A percentile compares a stretch with the other conserved stretches of the same genome.
Conservation (phyloP, 2,113 vertebrate species). For the Orthonyx spaldingii region DNA sequence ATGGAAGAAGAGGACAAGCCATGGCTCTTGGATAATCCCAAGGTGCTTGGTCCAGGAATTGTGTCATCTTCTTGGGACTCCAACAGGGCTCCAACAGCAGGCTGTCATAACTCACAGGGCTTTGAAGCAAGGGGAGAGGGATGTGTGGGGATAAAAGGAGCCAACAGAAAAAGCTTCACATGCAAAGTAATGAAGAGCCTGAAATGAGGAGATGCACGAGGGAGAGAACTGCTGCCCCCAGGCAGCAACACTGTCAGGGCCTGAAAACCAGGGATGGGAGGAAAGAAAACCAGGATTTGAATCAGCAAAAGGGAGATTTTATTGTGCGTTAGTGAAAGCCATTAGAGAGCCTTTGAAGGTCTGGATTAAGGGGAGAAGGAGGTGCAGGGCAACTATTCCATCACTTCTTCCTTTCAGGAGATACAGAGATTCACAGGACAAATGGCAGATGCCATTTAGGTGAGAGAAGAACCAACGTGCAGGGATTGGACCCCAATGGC, state of each 20-base stretch:
- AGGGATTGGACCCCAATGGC: neutral
- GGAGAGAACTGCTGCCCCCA: neutral
- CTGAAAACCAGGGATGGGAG: neutral
- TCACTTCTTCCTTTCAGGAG: neutral
- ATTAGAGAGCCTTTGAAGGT: neutral
- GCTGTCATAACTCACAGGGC: neutral
- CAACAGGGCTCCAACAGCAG: neutral
- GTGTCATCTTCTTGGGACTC: neutral
- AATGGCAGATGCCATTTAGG: neutral
- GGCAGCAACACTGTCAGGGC: neutral
- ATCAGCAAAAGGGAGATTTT: neutral
- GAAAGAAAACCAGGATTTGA: neutral
- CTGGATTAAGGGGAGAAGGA: neutral
- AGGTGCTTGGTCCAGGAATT: neutral
- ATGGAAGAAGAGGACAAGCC: neutral
- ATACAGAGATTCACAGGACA: neutral
- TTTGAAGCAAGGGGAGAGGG: neutral
- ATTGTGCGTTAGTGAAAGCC: neutral
- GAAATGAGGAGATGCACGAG: accelerated
- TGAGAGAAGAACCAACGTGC: neutral
- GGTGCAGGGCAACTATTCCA: neutral
- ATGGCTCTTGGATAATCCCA: neutral
- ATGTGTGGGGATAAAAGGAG: neutral
- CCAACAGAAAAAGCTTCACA: neutral
- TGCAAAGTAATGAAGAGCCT: neutral